phyloP scores from a whole-genome alignment of 2,797 vertebrate species.

The Triplophysa bombifrons region DNA sequence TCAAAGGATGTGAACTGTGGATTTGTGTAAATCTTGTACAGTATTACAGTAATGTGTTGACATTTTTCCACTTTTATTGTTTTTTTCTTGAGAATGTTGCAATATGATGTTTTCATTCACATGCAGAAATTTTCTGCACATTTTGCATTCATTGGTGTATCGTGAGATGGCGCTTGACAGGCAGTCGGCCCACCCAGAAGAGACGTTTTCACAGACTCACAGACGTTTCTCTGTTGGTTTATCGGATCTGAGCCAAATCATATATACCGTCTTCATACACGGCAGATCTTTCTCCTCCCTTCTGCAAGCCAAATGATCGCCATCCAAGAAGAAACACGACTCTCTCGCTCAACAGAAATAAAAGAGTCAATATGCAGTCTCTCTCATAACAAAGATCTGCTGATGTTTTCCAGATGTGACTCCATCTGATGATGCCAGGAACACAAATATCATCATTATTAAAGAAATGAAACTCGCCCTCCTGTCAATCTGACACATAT shows the following conservation, averaged over 20 bases:
- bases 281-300: constrained; percentile 26
- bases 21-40: neutral
- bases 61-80: neutral
- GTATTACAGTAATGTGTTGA: neutral
- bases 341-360: constrained; percentile 52
- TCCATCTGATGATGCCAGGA: constrained; percentile 71
- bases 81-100: neutral
- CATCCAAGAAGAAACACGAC: constrained; percentile 65
- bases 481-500: neutral
- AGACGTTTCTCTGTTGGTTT: constrained; percentile 60
- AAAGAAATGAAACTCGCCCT: neutral
- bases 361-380: constrained; percentile 56
- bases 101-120: neutral
- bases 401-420: constrained; percentile 79
- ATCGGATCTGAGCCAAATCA: constrained; percentile 53
- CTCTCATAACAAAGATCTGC: constrained; percentile 74
- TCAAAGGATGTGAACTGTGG: neutral
- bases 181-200: constrained; percentile 73
- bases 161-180: constrained; percentile 62
- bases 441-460: constrained; percentile 57
- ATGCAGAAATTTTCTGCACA: neutral
- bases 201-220: constrained; percentile 65
- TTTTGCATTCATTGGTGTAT: neutral
- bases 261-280: constrained; percentile 25
- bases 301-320: constrained; percentile 60